Evolutionary conservation across 1,140 invertebrate species (phyloP).

Genomic region (Pseudomyrmex sp.): DNA sequence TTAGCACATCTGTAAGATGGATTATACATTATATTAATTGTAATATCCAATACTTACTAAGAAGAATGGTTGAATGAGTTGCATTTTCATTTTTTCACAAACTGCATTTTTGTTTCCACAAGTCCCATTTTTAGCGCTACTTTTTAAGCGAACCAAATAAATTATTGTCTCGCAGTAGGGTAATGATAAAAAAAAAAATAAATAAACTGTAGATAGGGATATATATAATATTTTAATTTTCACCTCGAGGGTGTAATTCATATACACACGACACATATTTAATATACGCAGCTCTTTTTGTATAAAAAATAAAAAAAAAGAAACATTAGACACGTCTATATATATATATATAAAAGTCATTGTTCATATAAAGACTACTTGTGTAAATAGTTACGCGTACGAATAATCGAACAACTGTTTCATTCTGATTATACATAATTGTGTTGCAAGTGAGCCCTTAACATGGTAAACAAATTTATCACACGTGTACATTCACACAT

Average conservation of each 20-base stretch:
- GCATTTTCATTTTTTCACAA: constrained; percentile 57
- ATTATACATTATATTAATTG: not conserved
- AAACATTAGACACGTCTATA: not conserved
- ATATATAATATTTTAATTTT: constrained; percentile 63
- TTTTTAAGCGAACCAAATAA: constrained; percentile 68
- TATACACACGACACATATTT: constrained; percentile 53
- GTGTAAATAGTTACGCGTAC: constrained; percentile 79
- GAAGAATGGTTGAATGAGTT: not conserved
- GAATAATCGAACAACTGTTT: constrained; percentile 75
- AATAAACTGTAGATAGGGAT: constrained; percentile 65
- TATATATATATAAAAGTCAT: constrained; percentile 62
- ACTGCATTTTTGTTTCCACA: constrained; percentile 14
- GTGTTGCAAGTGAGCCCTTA: constrained; percentile 75
- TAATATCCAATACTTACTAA: constrained; percentile 20
- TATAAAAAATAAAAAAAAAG: constrained; percentile 67
- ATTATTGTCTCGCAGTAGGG: constrained; percentile 39
- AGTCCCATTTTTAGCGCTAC: constrained; percentile 4
- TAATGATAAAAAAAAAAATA: constrained; percentile 31
- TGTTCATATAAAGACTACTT: constrained; percentile 77
- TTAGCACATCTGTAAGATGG: too few relatives aligned
- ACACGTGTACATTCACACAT: constrained; percentile 81
- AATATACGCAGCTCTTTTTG: constrained; percentile 74
- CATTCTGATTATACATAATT: constrained; percentile 76
- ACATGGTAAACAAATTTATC: constrained; percentile 71
- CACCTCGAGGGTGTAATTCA: constrained; percentile 48